Evolutionary conservation across 2,113 vertebrate genomes (phyloP), one percentile per base, ranked within the genome.

Genomic region (Dissostichus mawsoni): DNA sequence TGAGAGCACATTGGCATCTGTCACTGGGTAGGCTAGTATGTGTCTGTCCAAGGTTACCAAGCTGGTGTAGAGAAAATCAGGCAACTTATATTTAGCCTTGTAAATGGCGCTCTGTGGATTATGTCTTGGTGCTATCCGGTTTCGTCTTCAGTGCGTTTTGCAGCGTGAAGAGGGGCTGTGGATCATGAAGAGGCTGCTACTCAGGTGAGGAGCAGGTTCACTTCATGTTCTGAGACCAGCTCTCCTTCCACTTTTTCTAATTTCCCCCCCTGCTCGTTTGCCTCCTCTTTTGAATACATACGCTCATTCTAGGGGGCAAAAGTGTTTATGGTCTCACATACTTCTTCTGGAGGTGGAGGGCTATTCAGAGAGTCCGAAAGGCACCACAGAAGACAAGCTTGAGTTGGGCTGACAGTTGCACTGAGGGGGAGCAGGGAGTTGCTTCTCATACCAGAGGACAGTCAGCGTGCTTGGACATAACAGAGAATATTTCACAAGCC

Each of bases 41-140:
- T 84, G 75, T 87, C 88, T 83, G 71, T 82, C 81, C 91, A 94
- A 92, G 91, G 94, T 94, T 93, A 94, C 84, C 71, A 67, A 87
- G 88, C 88, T 69, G 41, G 59, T 76, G 85, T 91, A 88, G 82
- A 90, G 89, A 92, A 90, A 92, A 93, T 86, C 91, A 89, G 89
- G 90, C 69, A n/a, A 87, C 88, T 93, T 95, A 96, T 94, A 96
- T 95, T 94, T 96, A 96, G 95, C 93, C 84, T 86, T 86, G 90
- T 90, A 92, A 91, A 92, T 92, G 91, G 91, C 75, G 86, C 65
- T 41, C 87, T 90, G 80, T 92, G 93, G 94, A 95, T 94, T 95
- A 94, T 93, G 86, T 93, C 93, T 93, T 90, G 66, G 81, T 76
- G 78, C 81, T 94, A 94, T 95, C 94, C 68, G 73, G 90, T 95